These are phyloP conservation scores for Camponotus pennsylvanicus DNA, from an alignment of 1,140 invertebrate genomes.

Conservation along the genomic window DNA sequence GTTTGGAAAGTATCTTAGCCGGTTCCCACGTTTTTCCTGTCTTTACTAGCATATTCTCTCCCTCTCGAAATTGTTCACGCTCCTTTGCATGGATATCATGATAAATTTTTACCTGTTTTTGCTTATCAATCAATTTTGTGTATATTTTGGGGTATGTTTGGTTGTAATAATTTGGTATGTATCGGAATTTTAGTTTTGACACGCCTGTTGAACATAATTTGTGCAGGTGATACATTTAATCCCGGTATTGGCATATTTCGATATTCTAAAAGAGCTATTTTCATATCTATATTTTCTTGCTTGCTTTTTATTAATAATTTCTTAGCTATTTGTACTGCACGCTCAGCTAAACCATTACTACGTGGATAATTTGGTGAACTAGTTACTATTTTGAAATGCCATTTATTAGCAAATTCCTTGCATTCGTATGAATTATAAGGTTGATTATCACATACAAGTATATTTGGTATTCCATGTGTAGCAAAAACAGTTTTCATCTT, in stretches of 20 bases:
- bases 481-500: neutral
- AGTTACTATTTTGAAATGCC: neutral
- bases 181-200: neutral
- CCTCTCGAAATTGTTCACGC: neutral
- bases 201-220: neutral
- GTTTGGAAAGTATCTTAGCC: neutral
- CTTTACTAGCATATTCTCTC: neutral
- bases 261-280: neutral
- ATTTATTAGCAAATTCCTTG: neutral
- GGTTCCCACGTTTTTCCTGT: neutral
- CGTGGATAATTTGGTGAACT: neutral
- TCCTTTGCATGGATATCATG: neutral
- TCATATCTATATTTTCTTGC: neutral
- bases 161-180: neutral
- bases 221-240: neutral
- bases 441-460: slow-evolving; percentile 9
- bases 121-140: neutral
- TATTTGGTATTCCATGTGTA: neutral
- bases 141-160: neutral
- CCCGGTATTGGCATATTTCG: neutral
- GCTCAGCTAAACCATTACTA: neutral
- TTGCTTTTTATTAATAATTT: neutral
- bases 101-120: neutral
- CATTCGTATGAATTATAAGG: neutral
- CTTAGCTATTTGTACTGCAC: neutral